phyloP scores from a whole-genome alignment of 2,797 vertebrate genomes.

The Ciconia nigra region DNA sequence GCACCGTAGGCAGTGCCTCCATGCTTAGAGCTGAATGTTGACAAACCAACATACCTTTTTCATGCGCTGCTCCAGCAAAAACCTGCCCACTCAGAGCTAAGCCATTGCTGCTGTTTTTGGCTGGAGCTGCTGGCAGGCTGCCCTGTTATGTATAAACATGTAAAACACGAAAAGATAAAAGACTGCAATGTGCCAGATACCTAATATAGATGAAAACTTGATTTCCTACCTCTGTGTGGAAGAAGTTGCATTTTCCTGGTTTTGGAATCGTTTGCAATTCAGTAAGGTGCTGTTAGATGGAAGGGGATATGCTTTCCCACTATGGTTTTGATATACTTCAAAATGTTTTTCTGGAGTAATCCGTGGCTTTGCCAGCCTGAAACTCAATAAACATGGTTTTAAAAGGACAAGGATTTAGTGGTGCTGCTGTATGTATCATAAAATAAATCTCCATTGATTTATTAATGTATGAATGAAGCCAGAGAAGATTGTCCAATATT shows the following conservation, averaged over 20 bases:
- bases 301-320: background rate
- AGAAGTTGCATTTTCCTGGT: background rate
- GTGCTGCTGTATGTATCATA: background rate
- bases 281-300: background rate
- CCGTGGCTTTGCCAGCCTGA: background rate
- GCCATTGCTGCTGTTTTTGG: background rate
- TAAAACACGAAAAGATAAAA: background rate
- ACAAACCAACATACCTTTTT: background rate
- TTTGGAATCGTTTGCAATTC: background rate
- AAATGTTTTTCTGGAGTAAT: background rate
- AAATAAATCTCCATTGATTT: background rate
- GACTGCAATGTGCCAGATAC: background rate
- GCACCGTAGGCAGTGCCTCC: background rate
- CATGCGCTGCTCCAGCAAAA: background rate
- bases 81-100: background rate
- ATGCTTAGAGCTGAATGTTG: background rate
- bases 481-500: background rate
- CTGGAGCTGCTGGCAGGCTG: background rate
- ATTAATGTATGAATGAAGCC: background rate
- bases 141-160: background rate
- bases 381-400: background rate
- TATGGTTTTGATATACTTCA: background rate
- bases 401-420: background rate
- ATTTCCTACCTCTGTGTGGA: background rate
- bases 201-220: background rate